phyloP scores from a whole-genome alignment of 2,797 vertebrate genomes.

The Sebastes steindachneri region DNA sequence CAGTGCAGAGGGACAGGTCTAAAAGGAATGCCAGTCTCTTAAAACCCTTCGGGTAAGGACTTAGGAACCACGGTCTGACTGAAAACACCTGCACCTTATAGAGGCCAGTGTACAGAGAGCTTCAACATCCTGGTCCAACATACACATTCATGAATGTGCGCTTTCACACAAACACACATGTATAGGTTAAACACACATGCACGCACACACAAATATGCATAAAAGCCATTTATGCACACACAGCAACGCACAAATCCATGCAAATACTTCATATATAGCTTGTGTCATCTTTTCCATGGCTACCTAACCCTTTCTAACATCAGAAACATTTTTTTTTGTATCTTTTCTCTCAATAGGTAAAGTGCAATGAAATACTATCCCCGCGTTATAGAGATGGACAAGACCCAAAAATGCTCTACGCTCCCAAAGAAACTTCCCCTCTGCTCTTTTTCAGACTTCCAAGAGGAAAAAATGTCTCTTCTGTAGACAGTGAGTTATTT shows the following conservation, averaged over 20 bases:
- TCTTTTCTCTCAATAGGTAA: constrained; percentile 62
- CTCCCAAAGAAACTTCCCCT: constrained; percentile 70
- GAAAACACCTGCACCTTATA: constrained; percentile 80
- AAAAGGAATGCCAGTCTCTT: constrained; percentile 76
- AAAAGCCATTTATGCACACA: constrained; percentile 46
- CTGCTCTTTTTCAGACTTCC: constrained; percentile 69
- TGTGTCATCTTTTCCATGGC: constrained; percentile 70
- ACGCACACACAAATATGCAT: constrained; percentile 41
- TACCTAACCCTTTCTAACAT: constrained; percentile 47
- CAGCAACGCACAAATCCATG: constrained; percentile 28
- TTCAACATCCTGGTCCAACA: constrained; percentile 70
- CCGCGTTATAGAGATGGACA: constrained; percentile 71
- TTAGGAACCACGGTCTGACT: constrained; percentile 76
- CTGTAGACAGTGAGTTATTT: constrained; percentile 78
- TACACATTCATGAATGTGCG: constrained; percentile 75
- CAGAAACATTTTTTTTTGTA: constrained; percentile 55
- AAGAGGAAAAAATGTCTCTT: constrained; percentile 32
- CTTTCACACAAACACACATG: constrained; percentile 69
- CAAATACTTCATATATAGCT: constrained; percentile 32
- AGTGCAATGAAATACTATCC: constrained; percentile 76
- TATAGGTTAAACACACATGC: constrained; percentile 41
- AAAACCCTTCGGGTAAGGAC: constrained; percentile 67
- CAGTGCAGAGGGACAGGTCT: constrained; percentile 55
- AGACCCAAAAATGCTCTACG: constrained; percentile 77
- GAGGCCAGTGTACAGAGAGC: constrained; percentile 59